Evolutionary conservation across 2,113 vertebrate species (phyloP), one percentile per base, ranked within the genome.

Genomic region (Burhinus bistriatus): DNA sequence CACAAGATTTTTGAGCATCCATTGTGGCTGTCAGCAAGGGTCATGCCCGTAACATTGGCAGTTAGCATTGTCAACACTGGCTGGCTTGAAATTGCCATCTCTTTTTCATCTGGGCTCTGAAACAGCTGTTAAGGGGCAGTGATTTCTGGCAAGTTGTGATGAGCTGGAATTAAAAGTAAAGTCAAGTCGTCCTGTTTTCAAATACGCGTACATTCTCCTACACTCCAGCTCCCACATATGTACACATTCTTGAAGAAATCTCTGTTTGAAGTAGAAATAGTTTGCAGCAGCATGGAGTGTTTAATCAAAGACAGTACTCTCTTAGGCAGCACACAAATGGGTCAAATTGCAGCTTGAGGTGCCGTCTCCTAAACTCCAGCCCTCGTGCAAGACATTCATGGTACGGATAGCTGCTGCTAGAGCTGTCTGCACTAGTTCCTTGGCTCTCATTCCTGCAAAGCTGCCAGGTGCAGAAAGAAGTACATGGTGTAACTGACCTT

Each of bases 401-500:
- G 12, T 15, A 30, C 15, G 76, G 83, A 7, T 7, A 75, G 87
- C 16, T 65, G 90, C 73, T 78, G 77, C 9, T 55, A 3, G 64
- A 77, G 62, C 62, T 92, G 76, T 58, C 72, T 80, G 91, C 55
- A 0, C 69, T n/a, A 2, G 30, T 27, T 34, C 68, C 81, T 57
- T 73, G 90, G 78, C 89, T 75, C 38, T 62, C 8, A 2, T 38
- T 62, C 61, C 75, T 87, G 69, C 94, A 57, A 23, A 93, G 83
- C 90, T 93, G 90, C 84, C 32, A 16, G 78, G 86, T 73, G 71
- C 92, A 69, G 57, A 38, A 47, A 72, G 87, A 21, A 57, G 93
- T 51, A 20, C 9, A 27, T 20, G 70, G 27, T 69, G 70, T 17
- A 55, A 57, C 73, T 80, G 70, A n/a, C 87, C 69, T 61, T 51